These are phyloP conservation scores for Galago senegalensis DNA, from an alignment of 2,797 vertebrate genomes.

Conservation along the genomic window DNA sequence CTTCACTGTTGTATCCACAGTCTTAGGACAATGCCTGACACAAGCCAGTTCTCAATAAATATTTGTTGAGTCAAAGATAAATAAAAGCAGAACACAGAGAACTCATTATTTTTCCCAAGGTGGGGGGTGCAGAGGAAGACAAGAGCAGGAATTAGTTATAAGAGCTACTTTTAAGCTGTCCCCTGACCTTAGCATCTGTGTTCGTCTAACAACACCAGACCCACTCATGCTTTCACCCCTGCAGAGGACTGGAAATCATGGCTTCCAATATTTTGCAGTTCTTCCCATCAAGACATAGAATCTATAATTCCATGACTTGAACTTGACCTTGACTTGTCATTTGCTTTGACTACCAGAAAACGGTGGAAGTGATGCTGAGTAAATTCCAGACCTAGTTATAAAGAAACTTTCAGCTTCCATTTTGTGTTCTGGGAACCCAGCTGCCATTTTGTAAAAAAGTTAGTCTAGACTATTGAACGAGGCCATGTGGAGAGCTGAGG, in stretches of 20 bases:
- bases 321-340: neutral
- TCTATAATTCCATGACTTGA: neutral
- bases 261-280: no score
- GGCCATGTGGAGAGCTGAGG: neutral
- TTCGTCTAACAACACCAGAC: neutral
- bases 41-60: neutral
- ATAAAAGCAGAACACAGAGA: neutral
- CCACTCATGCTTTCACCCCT: accelerated
- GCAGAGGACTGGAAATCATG: accelerated
- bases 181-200: neutral
- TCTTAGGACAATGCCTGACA: neutral
- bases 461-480: neutral
- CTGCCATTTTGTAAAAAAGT: accelerated
- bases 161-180: neutral
- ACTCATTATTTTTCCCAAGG: neutral
- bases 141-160: neutral
- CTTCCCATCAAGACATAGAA: accelerated
- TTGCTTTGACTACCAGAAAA: neutral
- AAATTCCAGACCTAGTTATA: neutral
- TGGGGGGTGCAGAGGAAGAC: neutral
- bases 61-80: neutral
- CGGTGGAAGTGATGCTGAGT: neutral
- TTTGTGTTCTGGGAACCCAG: neutral
- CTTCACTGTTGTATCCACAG: accelerated
- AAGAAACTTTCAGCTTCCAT: neutral